Evolutionary conservation across 2,888 invertebrate genomes (phyloP).

Genomic region (Cheilosia urbana): DNA sequence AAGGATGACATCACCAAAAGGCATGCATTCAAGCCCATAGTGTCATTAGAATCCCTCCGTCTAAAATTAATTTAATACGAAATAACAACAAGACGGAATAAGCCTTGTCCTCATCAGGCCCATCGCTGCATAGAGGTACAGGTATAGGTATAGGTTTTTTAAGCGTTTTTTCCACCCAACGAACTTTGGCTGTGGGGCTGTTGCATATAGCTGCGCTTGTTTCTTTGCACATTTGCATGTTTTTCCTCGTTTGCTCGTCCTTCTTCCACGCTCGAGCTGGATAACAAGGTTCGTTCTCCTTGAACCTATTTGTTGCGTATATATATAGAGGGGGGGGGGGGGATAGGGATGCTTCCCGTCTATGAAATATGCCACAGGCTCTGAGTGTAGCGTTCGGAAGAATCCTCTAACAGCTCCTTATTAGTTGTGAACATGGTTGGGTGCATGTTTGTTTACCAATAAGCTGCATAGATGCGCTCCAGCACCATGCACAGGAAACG

Average conservation of each 20-base stretch:
- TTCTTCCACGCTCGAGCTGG: background rate
- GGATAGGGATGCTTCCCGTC: conserved; percentile 48
- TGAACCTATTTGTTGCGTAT: conserved; percentile 38
- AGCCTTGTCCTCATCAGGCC: conserved; percentile 40
- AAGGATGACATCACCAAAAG: conserved; percentile 53
- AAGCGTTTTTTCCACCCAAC: conserved; percentile 58
- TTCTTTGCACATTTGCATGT: conserved; percentile 50
- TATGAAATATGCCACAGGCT: conserved; percentile 59
- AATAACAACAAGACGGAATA: conserved; percentile 48
- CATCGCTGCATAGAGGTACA: conserved; percentile 10
- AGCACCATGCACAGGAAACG: conserved; percentile 39
- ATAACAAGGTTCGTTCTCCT: conserved; percentile 42
- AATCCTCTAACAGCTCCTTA: conserved; percentile 70
- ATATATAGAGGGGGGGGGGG: background rate
- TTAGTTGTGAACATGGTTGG: conserved; percentile 71
- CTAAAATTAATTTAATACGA: conserved; percentile 69
- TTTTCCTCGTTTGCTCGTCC: conserved; percentile 15
- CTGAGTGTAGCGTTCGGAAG: conserved; percentile 41
- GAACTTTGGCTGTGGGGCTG: conserved; percentile 48
- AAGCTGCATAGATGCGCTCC: conserved; percentile 52
- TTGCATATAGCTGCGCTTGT: conserved; percentile 16
- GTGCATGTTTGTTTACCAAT: conserved; percentile 72
- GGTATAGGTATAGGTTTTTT: conserved; percentile 45
- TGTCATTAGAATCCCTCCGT: conserved; percentile 60
- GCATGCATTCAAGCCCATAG: conserved; percentile 60